Percentiles rank a stretch among this genome's conserved stretches.
phyloP scores from a whole-genome alignment of 2,888 invertebrate species.

The Temnothorax ravouxi region DNA sequence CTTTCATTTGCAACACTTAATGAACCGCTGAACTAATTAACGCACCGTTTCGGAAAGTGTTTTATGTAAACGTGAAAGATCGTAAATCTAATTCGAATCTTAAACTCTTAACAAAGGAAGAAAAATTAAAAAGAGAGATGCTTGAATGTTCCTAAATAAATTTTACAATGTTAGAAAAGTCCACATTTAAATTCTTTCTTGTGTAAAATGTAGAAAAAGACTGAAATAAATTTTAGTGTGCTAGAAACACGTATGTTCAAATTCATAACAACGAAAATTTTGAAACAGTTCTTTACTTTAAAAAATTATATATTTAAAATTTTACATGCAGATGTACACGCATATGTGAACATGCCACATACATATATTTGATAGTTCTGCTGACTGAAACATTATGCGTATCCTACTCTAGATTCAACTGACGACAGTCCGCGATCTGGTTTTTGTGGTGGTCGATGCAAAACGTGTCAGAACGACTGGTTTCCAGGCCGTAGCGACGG shows the following conservation, averaged over 20 bases:
- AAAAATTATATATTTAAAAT: not conserved
- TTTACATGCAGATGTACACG: not conserved
- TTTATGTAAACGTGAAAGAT: not conserved
- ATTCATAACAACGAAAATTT: no score
- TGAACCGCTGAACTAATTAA: slow-evolving; percentile 1
- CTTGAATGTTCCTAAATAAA: not conserved
- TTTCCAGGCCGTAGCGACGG: slow-evolving; percentile 74
- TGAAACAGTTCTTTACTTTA: not conserved
- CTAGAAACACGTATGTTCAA: not conserved
- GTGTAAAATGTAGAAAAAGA: not conserved
- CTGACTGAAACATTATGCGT: not conserved
- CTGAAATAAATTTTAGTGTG: not conserved
- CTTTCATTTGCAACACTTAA: not conserved
- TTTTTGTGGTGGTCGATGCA: slow-evolving; percentile 69
- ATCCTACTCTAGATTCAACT: not conserved
- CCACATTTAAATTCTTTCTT: not conserved
- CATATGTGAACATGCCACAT: not conserved
- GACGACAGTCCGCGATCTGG: slow-evolving; percentile 58
- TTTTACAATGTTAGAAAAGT: not conserved
- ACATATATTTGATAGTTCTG: not conserved
- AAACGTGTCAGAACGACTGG: slow-evolving; percentile 73
- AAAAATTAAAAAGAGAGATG: not conserved
- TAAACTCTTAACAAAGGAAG: not conserved
- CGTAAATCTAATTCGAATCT: not conserved
- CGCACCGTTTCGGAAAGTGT: no score